Base-by-base conservation (phyloP, 2,113 vertebrate genomes). In the Thalassarche chlororhynchos region DNA sequence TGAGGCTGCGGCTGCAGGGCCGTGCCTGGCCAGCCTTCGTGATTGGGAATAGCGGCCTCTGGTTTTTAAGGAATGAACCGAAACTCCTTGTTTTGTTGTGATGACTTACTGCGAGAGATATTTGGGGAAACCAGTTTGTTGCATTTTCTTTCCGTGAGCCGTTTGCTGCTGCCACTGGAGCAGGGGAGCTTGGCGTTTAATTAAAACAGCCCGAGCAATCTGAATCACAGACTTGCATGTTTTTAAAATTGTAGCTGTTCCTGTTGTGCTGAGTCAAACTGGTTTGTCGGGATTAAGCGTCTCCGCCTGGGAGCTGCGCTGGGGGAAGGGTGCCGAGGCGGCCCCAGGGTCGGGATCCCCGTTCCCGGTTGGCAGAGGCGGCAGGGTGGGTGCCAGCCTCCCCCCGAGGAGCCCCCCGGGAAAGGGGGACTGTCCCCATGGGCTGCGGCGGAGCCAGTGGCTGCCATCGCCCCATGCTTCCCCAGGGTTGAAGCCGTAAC, bases 211-310 rank as follows among this genome's bases (percentile, higher is more conserved):
- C 92, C 55, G 82, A 98, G 98, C 97, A 97, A 97, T 97, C 98
- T 98, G 98, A 98, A 98, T 98, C 98, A 98, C 96, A 97, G 97
- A 87, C 97, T 98, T 96, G 95, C 97, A 98, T 98, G 98, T 98
- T 98, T 98, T 98, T 97, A 97, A 98, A 98, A 98, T 98, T 98
- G 98, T 98, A 97, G 98, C 95, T 97, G 97, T 98, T 98, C 98
- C 97, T 98, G 98, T 98, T 98, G 95, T 98, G 98, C 98, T 98
- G 98, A 98, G 98, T 98, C 98, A 98, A 98, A 98, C 98, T 98
- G 98, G 98, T 98, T 98, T 98, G 98, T 98, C 98, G 44, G 96
- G 98, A 98, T 98, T 92, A 91, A 97, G 98, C 95, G 97, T 97
- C 97, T 96, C 88, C 6, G 55, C 94, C 93, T 96, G 87, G 93